phyloP scores from a whole-genome alignment of 2,113 vertebrate genomes.

The Alouatta palliata region DNA sequence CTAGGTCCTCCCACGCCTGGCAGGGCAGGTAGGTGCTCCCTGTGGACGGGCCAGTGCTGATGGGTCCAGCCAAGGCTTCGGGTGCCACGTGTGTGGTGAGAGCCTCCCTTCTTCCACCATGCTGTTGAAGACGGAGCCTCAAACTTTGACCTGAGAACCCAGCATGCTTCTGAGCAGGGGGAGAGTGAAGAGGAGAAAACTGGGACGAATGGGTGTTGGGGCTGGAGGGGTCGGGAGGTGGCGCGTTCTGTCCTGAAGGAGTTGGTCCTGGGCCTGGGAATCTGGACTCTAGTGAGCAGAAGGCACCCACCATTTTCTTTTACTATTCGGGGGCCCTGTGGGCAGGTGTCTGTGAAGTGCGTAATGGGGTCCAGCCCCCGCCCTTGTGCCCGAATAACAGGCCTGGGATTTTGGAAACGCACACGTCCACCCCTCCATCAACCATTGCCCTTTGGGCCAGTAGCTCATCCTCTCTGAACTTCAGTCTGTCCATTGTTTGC shows the following conservation, averaged over 20 bases:
- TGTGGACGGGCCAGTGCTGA: neutral
- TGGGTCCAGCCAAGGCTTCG: neutral
- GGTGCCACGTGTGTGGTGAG: neutral
- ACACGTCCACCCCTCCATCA: neutral
- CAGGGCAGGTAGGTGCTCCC: too few relatives aligned
- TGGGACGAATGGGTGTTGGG: neutral
- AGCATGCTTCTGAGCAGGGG: neutral
- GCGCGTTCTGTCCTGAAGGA: too few relatives aligned
- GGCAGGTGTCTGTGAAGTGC: neutral
- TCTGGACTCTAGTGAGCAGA: too few relatives aligned
- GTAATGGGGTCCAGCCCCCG: fast-evolving
- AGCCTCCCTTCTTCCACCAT: neutral
- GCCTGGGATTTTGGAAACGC: neutral
- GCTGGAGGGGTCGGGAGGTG: too few relatives aligned
- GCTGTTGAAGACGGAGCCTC: neutral
- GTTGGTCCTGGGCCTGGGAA: too few relatives aligned
- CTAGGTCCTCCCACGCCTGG: neutral
- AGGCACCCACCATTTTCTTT: neutral
- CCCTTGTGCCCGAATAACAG: neutral
- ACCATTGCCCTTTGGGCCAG: too few relatives aligned
- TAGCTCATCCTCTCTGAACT: too few relatives aligned
- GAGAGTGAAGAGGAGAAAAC: neutral
- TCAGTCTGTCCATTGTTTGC: too few relatives aligned
- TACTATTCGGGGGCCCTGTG: neutral
- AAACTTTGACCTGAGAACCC: neutral